These are phyloP conservation scores for Cepphus grylle DNA, from an alignment of 2,113 vertebrate genomes.

Conservation along the genomic window DNA sequence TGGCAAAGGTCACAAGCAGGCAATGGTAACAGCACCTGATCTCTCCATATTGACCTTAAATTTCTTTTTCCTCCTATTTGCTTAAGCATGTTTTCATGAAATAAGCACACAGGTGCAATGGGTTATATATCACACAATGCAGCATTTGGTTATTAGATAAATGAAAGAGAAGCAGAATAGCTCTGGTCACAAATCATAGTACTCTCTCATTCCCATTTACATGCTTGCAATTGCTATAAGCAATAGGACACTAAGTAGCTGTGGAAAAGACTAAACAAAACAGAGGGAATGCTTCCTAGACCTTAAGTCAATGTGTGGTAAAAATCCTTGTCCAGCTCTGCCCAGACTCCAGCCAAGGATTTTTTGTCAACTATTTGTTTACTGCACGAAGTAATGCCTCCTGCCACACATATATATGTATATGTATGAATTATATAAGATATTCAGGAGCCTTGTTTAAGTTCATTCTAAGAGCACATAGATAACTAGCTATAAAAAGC, in stretches of 20 bases:
- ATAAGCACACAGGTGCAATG: background rate
- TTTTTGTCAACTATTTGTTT: background rate
- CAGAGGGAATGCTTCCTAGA: background rate
- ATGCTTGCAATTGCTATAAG: background rate
- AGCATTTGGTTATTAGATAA: background rate
- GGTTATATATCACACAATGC: background rate
- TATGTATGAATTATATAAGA: background rate
- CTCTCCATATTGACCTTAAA: background rate
- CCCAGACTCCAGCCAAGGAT: background rate
- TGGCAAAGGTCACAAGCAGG: background rate
- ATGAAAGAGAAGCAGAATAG: background rate
- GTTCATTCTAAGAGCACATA: background rate
- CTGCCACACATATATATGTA: fast-evolving
- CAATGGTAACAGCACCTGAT: background rate
- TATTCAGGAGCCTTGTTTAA: background rate
- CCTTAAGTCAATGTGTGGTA: background rate
- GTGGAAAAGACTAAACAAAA: background rate
- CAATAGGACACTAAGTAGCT: background rate
- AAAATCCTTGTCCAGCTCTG: background rate
- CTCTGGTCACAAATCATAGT: background rate
- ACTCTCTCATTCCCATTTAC: background rate
- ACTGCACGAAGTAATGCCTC: background rate
- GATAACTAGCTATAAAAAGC: background rate
- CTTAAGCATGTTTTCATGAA: background rate
- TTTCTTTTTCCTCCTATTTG: background rate